Base-by-base conservation (phyloP, 30 jellyfish, hydroid and myxozoan genomes). In the Aurelia aurita complex sp. Pacific region DNA sequence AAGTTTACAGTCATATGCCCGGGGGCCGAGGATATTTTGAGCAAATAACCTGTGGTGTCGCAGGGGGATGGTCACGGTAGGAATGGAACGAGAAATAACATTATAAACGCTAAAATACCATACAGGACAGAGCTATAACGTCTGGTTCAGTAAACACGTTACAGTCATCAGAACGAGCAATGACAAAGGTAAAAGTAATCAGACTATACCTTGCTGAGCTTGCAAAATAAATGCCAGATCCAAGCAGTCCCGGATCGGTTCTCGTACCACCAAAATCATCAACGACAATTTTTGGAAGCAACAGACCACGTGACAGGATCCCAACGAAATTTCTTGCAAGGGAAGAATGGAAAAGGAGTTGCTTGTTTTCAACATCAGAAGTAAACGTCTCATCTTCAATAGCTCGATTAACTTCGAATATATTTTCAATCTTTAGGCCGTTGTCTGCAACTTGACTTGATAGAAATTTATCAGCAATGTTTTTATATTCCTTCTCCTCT, bases 241-340 rank as follows among this genome's bases (percentile, higher is more conserved):
- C 98, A 23, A 92, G 95, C 98, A 92, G 87, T 42, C 98, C 98
- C 53, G 97, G 96, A 74, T 92, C 98, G 32, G 96, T 78, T 59
- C 98, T 74, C 53, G 85, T 64, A 14, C 97, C 98, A 75, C 98
- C 98, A 70, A 83, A 85, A 33, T 92, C 97, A 81, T 92, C 98
- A 43, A 92, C 98, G 32, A 92, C 88, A 52, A 92, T 73, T 57
- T 92, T 92, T 17, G 98, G 98, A 73, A 92, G 77, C 76, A 92
- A 54, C 17, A 92, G 88, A 17, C 98, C 98, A 60, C 98, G 91
- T 29, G 98, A 92, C 35, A 92, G 71, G 7, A 92, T 92, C 66
- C 98, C 98, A 74, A 92, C 98, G 76, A 92, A 88, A 74, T 92
- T 92, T 74, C 73, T 83, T 50, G 97, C 88, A 89, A 86, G 81